phyloP scores from a whole-genome alignment of 23 tunicate species.

The Oikopleura albicans region DNA sequence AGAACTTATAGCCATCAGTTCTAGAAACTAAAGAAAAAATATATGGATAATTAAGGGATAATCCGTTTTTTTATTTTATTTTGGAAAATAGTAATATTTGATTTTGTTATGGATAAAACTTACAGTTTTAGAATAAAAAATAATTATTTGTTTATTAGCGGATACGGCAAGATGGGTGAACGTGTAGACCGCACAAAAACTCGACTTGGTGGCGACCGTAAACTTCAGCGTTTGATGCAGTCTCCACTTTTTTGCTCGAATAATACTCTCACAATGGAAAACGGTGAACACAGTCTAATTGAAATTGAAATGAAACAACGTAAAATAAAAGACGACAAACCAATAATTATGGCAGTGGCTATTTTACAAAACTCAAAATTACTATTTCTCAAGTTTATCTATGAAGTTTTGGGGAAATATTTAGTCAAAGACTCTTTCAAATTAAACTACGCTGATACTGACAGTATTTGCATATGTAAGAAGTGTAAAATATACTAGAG shows the following conservation, averaged over 20 bases:
- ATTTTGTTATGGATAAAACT: no score
- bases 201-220: neutral
- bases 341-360: neutral
- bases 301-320: neutral
- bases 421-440: neutral
- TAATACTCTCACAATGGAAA: neutral
- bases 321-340: neutral
- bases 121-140: neutral
- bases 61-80: no score
- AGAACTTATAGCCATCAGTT: no score
- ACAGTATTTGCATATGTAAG: neutral
- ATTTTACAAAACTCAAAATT: neutral
- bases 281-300: neutral
- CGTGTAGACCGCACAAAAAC: neutral
- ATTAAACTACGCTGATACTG: neutral
- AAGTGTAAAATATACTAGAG: neutral
- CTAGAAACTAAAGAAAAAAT: no score
- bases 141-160: neutral
- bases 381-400: neutral
- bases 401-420: neutral
- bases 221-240: neutral
- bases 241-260: neutral
- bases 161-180: conserved; percentile 16
- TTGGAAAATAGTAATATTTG: no score
- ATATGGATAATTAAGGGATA: no score